Percentiles rank a stretch among this genome's conserved stretches.
Conservation (phyloP, 2,888 invertebrate species). For the Acanthosepion esculentum region DNA sequence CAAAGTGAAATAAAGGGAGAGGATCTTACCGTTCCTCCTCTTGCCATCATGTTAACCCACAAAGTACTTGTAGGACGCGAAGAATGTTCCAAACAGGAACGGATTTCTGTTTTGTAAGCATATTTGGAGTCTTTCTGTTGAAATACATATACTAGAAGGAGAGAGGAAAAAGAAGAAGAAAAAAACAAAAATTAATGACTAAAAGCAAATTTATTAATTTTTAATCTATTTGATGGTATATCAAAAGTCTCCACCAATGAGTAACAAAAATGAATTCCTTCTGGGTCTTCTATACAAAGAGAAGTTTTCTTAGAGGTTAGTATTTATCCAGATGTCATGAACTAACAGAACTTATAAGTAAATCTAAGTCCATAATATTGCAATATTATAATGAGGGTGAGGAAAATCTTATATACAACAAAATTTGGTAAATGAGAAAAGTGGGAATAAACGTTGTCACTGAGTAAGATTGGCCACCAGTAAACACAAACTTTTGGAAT, state of each 20-base stretch:
- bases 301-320: too few species aligned
- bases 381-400: too few species aligned
- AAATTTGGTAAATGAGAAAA: too few species aligned
- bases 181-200: neutral
- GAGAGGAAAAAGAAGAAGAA: neutral
- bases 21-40: conserved; percentile 85
- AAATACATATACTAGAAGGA: conserved; percentile 91
- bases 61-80: conserved; percentile 96
- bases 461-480: neutral
- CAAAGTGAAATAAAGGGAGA: neutral
- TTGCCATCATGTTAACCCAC: conserved; percentile 99
- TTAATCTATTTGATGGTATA: too few species aligned
- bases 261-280: too few species aligned
- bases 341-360: too few species aligned
- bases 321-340: too few species aligned
- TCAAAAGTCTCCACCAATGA: too few species aligned
- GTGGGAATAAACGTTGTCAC: neutral
- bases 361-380: too few species aligned
- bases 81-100: conserved; percentile 92
- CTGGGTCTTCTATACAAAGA: too few species aligned
- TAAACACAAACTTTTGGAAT: neutral
- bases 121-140: conserved; percentile 99
- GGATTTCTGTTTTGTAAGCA: conserved; percentile 97
- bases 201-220: neutral
- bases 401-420: too few species aligned